Conservation (phyloP, 2,888 invertebrate genomes). For the Nemapogon koenigi region DNA sequence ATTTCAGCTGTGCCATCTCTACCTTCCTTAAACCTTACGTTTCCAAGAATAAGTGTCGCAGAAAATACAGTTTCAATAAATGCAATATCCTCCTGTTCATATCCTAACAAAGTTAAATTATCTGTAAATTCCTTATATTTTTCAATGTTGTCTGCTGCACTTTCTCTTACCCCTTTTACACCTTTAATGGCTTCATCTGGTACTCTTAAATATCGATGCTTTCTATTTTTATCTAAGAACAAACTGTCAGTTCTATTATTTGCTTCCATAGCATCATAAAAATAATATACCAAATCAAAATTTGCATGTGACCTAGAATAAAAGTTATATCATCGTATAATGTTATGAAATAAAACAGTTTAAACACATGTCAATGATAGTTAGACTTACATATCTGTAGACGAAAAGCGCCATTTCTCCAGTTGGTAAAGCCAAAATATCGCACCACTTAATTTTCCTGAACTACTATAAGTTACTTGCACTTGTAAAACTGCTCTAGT, state of each 20-base stretch:
- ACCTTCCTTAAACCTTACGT: constrained; percentile 76
- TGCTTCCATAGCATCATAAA: constrained; percentile 83
- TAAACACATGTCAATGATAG: constrained; percentile 1
- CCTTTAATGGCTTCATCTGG: constrained; percentile 62
- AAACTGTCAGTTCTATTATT: constrained; percentile 72
- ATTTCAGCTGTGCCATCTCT: constrained; percentile 73
- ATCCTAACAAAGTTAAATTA: constrained; percentile 71
- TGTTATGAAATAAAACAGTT: no score
- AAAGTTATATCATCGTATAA: no score
- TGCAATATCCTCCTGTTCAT: constrained; percentile 73
- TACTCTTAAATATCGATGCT: constrained; percentile 77
- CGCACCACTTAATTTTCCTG: constrained; percentile 89
- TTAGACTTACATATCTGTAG: constrained; percentile 72
- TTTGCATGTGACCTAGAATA: constrained; percentile 80
- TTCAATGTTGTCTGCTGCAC: constrained; percentile 68
- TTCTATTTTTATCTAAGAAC: constrained; percentile 69
- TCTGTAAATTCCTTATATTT: constrained; percentile 70
- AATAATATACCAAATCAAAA: constrained; percentile 89
- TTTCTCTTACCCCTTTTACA: constrained; percentile 69
- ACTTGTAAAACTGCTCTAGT: constrained; percentile 83
- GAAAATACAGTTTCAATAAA: constrained; percentile 74
- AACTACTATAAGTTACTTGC: constrained; percentile 81
- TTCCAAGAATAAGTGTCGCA: constrained; percentile 80
- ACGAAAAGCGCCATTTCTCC: constrained; percentile 88
- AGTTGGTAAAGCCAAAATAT: constrained; percentile 85